A percentile compares a stretch with the other conserved stretches of the same genome.
Conservation (phyloP, 2,888 invertebrate genomes). For the Lagria hirta region DNA sequence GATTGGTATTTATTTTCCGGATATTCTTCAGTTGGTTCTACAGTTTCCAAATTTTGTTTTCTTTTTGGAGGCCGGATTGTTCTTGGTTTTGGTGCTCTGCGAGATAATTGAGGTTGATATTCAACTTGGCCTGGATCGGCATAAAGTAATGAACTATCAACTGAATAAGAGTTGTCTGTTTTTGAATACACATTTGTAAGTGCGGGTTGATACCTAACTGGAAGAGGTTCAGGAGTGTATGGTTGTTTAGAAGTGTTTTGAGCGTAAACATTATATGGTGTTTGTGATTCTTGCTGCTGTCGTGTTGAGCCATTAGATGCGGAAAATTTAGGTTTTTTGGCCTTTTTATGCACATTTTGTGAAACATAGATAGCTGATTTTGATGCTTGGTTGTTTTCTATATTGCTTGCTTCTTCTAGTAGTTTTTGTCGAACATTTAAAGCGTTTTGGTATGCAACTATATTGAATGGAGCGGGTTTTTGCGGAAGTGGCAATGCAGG, state of each 20-base stretch:
- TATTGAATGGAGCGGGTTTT: constrained; percentile 19
- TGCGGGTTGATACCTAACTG: constrained; percentile 11
- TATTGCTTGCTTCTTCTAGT: constrained; percentile 13
- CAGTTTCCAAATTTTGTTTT: constrained; percentile 21
- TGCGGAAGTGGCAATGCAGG: constrained; percentile 3
- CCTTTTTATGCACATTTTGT: constrained; percentile 8
- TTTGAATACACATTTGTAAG: constrained; percentile 10
- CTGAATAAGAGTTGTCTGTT: constrained; percentile 6
- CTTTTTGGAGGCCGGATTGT: constrained; percentile 13
- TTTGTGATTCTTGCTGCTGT: too few species aligned
- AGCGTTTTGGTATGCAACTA: constrained; percentile 26
- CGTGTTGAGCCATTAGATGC: constrained; percentile 1
- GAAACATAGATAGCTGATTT: constrained; percentile 11
- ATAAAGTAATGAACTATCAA: constrained; percentile 12
- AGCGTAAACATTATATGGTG: constrained; percentile 15
- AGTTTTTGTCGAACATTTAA: constrained; percentile 22
- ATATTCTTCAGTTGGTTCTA: constrained; percentile 15
- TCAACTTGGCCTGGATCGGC: constrained; percentile 12
- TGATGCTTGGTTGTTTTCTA: constrained; percentile 11
- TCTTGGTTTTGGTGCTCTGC: constrained; percentile 12
- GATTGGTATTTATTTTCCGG: constrained; percentile 16
- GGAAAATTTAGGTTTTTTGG: constrained; percentile 15
- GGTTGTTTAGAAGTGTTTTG: constrained; percentile 13
- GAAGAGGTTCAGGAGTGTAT: constrained; percentile 5
- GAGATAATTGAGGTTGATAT: constrained; percentile 16